Base-by-base conservation (phyloP, 2,797 vertebrate genomes). In the Megalops cyprinoides region DNA sequence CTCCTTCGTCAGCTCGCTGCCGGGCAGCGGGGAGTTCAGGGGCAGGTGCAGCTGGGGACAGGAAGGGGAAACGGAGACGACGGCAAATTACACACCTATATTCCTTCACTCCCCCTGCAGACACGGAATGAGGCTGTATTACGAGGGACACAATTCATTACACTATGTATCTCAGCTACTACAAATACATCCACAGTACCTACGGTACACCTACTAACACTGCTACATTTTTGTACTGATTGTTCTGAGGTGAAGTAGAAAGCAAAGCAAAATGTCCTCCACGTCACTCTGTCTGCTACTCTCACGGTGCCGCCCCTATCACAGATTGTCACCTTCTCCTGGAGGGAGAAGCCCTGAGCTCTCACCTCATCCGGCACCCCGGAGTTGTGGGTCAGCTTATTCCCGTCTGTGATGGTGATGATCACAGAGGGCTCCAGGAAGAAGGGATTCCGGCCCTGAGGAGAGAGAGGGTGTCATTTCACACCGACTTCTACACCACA, bases 321-420 rank as follows among this genome's bases (percentile, higher is more conserved):
- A n/a, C n/a, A n/a, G n/a, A n/a, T n/a, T n/a, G n/a, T n/a, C n/a
- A n/a, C n/a, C n/a, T n/a, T n/a, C n/a, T n/a, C n/a, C n/a, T n/a
- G n/a, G n/a, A n/a, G n/a, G n/a, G n/a, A n/a, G n/a, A n/a, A n/a
- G 20, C 4, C 8, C 56, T 28, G 20, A 39, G 31, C 67, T 39
- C 91, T 97, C 94, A 99, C 98, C 97, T 99, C 98, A 73, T 99
- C 98, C 81, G 97, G 95, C 87, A 99, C 96, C 83, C 97, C 96
- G 56, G 97, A 96, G 46, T 94, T 96, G 92, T 97, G 96, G 75
- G 98, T 99, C 77, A 99, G 94, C 90, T 99, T 99, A 94, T 97
- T 98, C 86, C 98, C 98, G n/a, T 99, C 98, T 76, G 98, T 99
- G 91, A 99, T 99, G 39, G 97, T 99, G 90, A 99, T 98, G 94